phyloP scores from a whole-genome alignment of 2,888 invertebrate genomes.

The Boloria selene region DNA sequence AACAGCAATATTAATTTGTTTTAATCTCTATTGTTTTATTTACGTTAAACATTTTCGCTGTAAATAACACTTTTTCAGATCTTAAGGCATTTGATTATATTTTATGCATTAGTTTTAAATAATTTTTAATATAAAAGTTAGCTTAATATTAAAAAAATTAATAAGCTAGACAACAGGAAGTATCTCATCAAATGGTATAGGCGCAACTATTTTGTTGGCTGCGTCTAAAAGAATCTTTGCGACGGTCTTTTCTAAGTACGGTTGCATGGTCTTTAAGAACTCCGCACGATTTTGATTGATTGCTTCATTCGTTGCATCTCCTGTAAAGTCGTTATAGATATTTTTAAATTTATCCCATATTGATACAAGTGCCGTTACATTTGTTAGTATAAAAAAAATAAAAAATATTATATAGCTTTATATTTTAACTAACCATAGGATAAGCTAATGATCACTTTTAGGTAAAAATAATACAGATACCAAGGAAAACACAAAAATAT shows the following conservation, averaged over 20 bases:
- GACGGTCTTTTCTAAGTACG: conserved; percentile 81
- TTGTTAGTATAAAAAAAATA: background rate
- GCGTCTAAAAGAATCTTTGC: conserved; percentile 75
- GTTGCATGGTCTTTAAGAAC: conserved; percentile 80
- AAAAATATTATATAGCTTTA: no score
- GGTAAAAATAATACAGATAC: no score
- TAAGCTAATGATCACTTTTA: no score
- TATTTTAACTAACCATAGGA: no score
- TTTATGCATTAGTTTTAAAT: background rate
- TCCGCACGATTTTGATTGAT: conserved; percentile 84
- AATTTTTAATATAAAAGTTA: background rate
- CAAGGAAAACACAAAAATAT: no score
- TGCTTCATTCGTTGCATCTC: conserved; percentile 80
- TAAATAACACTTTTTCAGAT: no score
- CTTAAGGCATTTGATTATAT: background rate
- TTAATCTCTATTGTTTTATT: no score
- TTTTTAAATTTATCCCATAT: background rate
- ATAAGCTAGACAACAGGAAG: conserved; percentile 62
- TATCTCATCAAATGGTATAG: conserved; percentile 78
- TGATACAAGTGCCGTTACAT: background rate
- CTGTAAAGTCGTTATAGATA: conserved; percentile 50
- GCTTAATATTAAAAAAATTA: background rate
- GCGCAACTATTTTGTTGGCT: conserved; percentile 80
- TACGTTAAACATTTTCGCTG: no score
- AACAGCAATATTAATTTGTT: no score